Percentiles rank a stretch among this genome's conserved stretches.
Evolutionary conservation across 2,113 vertebrate genomes (phyloP).

Genomic region (Ursus arctos): DNA sequence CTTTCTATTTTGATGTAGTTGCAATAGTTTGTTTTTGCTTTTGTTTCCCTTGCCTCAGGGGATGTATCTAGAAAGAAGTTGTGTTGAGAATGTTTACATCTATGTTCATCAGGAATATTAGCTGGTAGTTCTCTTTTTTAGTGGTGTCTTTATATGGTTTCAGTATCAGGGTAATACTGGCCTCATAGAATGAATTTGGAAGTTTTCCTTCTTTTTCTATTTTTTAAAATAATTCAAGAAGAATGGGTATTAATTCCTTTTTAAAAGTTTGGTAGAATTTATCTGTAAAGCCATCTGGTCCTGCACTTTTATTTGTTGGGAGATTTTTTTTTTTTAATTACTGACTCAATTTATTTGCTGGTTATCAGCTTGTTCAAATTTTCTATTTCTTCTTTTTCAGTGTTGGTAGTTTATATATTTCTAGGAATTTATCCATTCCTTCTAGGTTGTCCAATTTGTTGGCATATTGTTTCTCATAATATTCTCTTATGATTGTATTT

Average conservation of each 20-base stretch:
- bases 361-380: not conserved
- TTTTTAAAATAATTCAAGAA: not conserved
- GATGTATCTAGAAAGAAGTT: not conserved
- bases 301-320: not conserved
- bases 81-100: not conserved
- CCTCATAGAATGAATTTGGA: not conserved
- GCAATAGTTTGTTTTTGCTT: not conserved
- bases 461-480: not conserved
- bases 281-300: not conserved
- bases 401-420: not conserved
- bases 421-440: not conserved
- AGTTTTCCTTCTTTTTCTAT: not conserved
- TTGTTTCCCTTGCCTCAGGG: not conserved
- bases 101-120: not conserved
- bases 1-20: not conserved
- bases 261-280: not conserved
- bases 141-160: not conserved
- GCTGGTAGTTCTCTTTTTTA: not conserved
- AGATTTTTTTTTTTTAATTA: not conserved
- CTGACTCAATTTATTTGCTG: not conserved
- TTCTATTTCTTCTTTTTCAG: not conserved
- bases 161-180: not conserved
- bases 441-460: not conserved
- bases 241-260: not conserved
- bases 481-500: not conserved